Base-by-base conservation (phyloP, 2,113 vertebrate genomes). In the Cochlearius cochlearius region DNA sequence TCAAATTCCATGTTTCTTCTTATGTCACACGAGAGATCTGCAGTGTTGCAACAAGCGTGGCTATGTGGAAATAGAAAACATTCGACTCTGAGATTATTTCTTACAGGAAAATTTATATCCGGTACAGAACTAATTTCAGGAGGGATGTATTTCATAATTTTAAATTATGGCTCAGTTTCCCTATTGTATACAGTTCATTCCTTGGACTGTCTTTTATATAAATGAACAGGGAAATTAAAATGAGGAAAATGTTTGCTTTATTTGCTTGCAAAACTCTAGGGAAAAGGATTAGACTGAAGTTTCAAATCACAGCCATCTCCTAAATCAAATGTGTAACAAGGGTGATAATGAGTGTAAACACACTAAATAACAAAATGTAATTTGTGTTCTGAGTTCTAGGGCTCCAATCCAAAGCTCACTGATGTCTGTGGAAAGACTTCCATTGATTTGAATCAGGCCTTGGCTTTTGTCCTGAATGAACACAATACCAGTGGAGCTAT, bases 391-490 rank as follows among this genome's bases (percentile, higher is more conserved):
- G 60, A 88, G 78, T 92, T 79, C 45, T 86, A 25, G 92, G 93
- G 95, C 96, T 95, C 19, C 58, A 67, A 88, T 95, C 94, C 92
- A 97, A 38, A 75, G 10, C 69, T 78, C 9, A 1, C 52, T 90
- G 86, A 53, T 89, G 89, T 59, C 84, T 95, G 62, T 71, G 81
- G 91, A 94, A 95, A 91, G 87, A 30, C 74, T 95, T 92, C 80
- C 77, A 88, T 58, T 85, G 94, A 82, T 92, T 59, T 85, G 94
- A 92, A 76, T 92, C 75, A 85, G 87, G 71, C 84, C 59, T 96
- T 96, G 94, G 93, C 97, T 92, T 89, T 82, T 76, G 80, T 95
- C 92, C 91, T 91, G 94, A 69, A 62, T 19, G 80, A 95, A 32
- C 78, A 96, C 94, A 96, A 93, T 88, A 91, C 22, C 81, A 92